These are phyloP conservation scores for Biston betularia DNA, from an alignment of 2,888 invertebrate genomes.

Conservation along the genomic window DNA sequence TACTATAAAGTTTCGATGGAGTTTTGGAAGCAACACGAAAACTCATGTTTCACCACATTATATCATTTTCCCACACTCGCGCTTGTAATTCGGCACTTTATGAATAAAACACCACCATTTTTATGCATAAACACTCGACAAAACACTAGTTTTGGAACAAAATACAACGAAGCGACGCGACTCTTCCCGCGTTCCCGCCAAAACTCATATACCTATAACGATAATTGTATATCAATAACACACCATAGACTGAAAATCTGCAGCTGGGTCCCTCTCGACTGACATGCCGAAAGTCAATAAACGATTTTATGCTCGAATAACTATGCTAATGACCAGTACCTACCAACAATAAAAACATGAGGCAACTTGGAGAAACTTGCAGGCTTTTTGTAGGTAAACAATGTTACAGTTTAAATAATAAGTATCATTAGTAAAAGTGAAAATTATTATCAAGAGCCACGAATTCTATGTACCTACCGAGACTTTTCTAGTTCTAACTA, in stretches of 20 bases:
- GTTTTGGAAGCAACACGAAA: too few relatives aligned
- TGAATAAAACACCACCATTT: too few relatives aligned
- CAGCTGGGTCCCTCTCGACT: conserved; percentile 39
- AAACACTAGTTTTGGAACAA: too few relatives aligned
- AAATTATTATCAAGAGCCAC: not conserved
- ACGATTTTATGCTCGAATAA: conserved; percentile 76
- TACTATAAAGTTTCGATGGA: too few relatives aligned
- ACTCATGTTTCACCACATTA: too few relatives aligned
- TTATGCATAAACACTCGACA: too few relatives aligned
- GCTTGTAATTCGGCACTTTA: too few relatives aligned
- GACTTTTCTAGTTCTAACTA: not conserved
- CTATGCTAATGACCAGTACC: conserved; percentile 71
- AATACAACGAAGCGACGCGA: too few relatives aligned
- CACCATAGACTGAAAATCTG: conserved; percentile 34
- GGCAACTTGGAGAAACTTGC: conserved; percentile 47
- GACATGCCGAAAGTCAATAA: conserved; percentile 66
- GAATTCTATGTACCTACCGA: not conserved
- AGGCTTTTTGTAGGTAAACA: conserved; percentile 43
- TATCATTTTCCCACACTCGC: too few relatives aligned
- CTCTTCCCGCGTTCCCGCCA: too few relatives aligned
- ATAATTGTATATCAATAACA: conserved; percentile 41
- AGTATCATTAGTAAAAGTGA: conserved; percentile 19
- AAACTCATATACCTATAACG: conserved; percentile 20
- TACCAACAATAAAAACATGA: conserved; percentile 68
- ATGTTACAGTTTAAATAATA: conserved; percentile 12